Evolutionary conservation across 2,888 invertebrate species (phyloP).

Genomic region (Drosophila pegasa): DNA sequence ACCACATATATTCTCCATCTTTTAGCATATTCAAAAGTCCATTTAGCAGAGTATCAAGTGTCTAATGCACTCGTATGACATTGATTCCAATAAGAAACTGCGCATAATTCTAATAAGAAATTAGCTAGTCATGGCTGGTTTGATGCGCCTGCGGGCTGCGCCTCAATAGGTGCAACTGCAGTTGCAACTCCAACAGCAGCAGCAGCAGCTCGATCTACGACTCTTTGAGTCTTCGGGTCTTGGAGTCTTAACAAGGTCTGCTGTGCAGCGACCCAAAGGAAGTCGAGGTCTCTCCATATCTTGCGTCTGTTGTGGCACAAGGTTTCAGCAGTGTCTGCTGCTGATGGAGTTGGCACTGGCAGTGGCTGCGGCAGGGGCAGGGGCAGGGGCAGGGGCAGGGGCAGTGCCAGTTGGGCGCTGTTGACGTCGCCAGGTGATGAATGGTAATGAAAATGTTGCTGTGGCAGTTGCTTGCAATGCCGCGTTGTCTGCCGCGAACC

Average conservation of each 20-base stretch:
- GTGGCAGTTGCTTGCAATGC: slow-evolving; percentile 75
- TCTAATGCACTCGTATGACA: slow-evolving; percentile 24
- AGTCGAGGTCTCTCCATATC: slow-evolving; percentile 77
- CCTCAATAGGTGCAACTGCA: slow-evolving; percentile 48
- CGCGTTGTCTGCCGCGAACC: slow-evolving; percentile 71
- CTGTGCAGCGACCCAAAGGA: slow-evolving; percentile 73
- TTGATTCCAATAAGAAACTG: slow-evolving; percentile 41
- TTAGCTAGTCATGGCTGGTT: slow-evolving; percentile 64
- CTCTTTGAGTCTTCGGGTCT: slow-evolving; percentile 1
- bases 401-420: slow-evolving; percentile 8
- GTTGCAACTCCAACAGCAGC: slow-evolving; percentile 27
- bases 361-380: neutral
- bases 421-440: slow-evolving; percentile 75
- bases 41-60: slow-evolving; percentile 1
- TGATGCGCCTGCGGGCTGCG: slow-evolving; percentile 57
- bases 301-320: slow-evolving; percentile 63
- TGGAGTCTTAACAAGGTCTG: slow-evolving; percentile 49
- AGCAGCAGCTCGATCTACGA: slow-evolving; percentile 12
- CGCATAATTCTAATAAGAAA: slow-evolving; percentile 45
- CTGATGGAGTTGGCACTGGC: slow-evolving; percentile 5
- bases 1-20: too few species aligned
- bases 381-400: neutral
- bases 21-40: too few species aligned
- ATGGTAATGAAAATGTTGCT: slow-evolving; percentile 81
- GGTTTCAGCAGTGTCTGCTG: slow-evolving; percentile 55